A percentile compares a stretch with the other conserved stretches of the same genome.
Evolutionary conservation across 1,140 invertebrate genomes (phyloP).

Genomic region (Liolophura sinensis): DNA sequence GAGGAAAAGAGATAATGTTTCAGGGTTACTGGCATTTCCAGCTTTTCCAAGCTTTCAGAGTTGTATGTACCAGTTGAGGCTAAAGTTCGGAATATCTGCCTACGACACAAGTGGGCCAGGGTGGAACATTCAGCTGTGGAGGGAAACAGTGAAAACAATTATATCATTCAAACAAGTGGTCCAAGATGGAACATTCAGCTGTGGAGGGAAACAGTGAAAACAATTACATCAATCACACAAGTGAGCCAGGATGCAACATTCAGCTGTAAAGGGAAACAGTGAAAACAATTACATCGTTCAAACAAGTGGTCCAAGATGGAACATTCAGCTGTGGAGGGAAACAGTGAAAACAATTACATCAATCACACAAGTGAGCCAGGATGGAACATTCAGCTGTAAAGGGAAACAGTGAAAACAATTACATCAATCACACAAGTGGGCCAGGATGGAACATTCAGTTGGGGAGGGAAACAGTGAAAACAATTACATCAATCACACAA

Average conservation of each 20-base stretch:
- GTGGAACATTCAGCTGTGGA: conserved; percentile 17
- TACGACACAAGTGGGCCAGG: conserved; percentile 20
- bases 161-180: not conserved
- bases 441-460: not conserved
- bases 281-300: not conserved
- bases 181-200: not conserved
- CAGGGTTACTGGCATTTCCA: conserved; percentile 15
- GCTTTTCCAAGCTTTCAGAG: conserved; percentile 6
- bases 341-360: not conserved
- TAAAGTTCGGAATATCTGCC: conserved; percentile 14
- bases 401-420: not conserved
- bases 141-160: conserved; percentile 1
- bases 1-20: conserved; percentile 21
- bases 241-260: not conserved
- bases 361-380: not conserved
- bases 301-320: not conserved
- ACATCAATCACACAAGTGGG: not conserved
- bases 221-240: not conserved
- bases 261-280: not conserved
- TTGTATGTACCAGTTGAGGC: conserved; percentile 8
- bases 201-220: not conserved
- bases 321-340: not conserved
- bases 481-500: not conserved
- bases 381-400: not conserved
- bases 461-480: not conserved